phyloP scores from a whole-genome alignment of 1,140 invertebrate genomes.

The Ylistrum balloti region DNA sequence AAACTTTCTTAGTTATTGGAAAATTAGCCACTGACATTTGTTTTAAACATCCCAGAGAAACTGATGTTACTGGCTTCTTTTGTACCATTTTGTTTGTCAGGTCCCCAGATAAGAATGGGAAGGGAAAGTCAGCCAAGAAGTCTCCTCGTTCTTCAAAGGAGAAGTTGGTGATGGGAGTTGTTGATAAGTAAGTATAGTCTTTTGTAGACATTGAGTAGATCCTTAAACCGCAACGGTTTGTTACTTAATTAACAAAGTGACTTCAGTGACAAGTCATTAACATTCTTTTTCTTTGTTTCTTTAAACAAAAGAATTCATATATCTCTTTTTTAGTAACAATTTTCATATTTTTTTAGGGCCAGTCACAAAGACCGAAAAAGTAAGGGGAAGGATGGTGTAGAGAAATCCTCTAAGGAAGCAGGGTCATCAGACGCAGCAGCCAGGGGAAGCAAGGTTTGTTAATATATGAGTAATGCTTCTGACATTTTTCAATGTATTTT shows the following conservation, averaged over 20 bases:
- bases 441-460: slow-evolving; percentile 47
- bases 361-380: slow-evolving; percentile 69
- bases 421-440: slow-evolving; percentile 61
- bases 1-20: no score
- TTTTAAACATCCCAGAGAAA: no score
- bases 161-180: slow-evolving; percentile 70
- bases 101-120: slow-evolving; percentile 75
- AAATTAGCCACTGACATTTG: no score
- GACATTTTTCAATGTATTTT: not conserved
- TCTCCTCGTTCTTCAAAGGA: slow-evolving; percentile 76
- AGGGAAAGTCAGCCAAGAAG: slow-evolving; percentile 72
- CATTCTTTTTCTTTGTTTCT: no score
- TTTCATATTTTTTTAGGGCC: slow-evolving; percentile 48
- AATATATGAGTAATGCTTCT: not conserved
- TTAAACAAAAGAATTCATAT: no score
- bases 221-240: no score
- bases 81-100: slow-evolving; percentile 54
- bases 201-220: no score
- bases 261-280: not conserved
- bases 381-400: slow-evolving; percentile 71
- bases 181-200: slow-evolving; percentile 66
- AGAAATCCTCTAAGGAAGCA: slow-evolving; percentile 73
- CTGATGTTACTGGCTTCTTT: no score
- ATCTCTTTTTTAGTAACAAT: no score
- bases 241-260: not conserved